These are phyloP conservation scores for Margarornis squamiger DNA, from an alignment of 2,797 vertebrate genomes.

Conservation along the genomic window DNA sequence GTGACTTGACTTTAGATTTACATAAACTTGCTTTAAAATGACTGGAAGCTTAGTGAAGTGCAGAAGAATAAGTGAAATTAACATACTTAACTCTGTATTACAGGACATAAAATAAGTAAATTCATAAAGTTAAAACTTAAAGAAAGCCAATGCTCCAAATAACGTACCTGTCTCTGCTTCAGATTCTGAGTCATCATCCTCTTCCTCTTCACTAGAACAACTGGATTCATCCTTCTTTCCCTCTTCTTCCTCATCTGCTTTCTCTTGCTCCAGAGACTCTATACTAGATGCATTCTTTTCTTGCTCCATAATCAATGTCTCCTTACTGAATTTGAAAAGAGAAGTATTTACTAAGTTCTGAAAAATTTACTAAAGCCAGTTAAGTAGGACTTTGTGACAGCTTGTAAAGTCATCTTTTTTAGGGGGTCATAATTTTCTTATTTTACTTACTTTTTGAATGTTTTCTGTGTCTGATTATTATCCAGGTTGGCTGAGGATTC, in stretches of 20 bases:
- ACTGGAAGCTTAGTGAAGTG: neutral
- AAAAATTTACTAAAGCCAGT: neutral
- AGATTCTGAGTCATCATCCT: conserved; percentile 97
- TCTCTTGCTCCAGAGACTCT: conserved; percentile 94
- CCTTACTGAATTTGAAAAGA: conserved; percentile 82
- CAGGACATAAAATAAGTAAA: neutral
- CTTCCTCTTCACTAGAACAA: conserved; percentile 98
- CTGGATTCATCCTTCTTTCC: conserved; percentile 98
- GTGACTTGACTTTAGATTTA: neutral
- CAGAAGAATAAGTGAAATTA: neutral
- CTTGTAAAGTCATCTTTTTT: neutral
- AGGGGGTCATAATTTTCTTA: neutral
- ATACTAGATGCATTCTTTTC: conserved; percentile 90
- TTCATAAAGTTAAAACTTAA: neutral
- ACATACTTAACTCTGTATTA: neutral
- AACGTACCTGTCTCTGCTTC: conserved; percentile 91
- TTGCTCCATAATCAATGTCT: conserved; percentile 91
- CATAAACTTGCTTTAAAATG: neutral
- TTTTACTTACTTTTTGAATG: conserved; percentile 88
- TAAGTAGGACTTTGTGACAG: neutral
- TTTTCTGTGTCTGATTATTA: conserved; percentile 93
- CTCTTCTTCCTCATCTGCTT: conserved; percentile 93
- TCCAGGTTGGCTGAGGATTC: conserved; percentile 92
- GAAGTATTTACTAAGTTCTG: neutral
- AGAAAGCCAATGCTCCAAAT: neutral